These are phyloP conservation scores for Meghimatium bilineatum DNA, from an alignment of 2,888 invertebrate species.

Conservation along the genomic window DNA sequence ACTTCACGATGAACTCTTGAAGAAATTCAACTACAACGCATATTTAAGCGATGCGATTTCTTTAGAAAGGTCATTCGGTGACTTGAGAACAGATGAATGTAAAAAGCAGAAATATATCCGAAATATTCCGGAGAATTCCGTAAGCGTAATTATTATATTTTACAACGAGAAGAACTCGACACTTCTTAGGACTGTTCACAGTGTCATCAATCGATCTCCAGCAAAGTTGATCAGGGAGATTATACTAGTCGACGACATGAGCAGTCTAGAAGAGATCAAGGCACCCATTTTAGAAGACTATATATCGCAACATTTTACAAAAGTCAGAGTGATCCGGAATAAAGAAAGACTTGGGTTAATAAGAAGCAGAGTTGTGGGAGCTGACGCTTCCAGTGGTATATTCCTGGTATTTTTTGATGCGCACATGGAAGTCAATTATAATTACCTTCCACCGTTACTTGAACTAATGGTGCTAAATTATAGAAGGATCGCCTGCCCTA, in stretches of 20 bases:
- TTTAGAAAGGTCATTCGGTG: constrained; percentile 24
- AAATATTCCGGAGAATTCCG: constrained; percentile 15
- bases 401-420: constrained; percentile 50
- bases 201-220: constrained; percentile 42
- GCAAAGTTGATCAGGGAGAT: constrained; percentile 38
- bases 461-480: constrained; percentile 32
- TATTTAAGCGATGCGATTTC: constrained; percentile 18
- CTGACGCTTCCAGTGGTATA: constrained; percentile 36
- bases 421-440: constrained; percentile 48
- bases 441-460: constrained; percentile 46
- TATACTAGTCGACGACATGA: constrained; percentile 50
- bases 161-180: constrained; percentile 48
- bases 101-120: constrained; percentile 2
- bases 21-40: constrained; percentile 22
- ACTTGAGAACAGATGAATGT: constrained; percentile 10
- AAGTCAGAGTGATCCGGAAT: constrained; percentile 42
- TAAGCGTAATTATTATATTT: constrained; percentile 44
- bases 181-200: constrained; percentile 41
- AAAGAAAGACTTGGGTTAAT: constrained; percentile 44
- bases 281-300: constrained; percentile 31
- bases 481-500: constrained; percentile 41
- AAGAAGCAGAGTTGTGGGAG: constrained; percentile 43
- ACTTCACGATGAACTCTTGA: background rate
- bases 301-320: constrained; percentile 23
- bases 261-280: constrained; percentile 38